Evolutionary conservation across 2,888 invertebrate species (phyloP).

Genomic region (Phragmatobia fuliginosa): DNA sequence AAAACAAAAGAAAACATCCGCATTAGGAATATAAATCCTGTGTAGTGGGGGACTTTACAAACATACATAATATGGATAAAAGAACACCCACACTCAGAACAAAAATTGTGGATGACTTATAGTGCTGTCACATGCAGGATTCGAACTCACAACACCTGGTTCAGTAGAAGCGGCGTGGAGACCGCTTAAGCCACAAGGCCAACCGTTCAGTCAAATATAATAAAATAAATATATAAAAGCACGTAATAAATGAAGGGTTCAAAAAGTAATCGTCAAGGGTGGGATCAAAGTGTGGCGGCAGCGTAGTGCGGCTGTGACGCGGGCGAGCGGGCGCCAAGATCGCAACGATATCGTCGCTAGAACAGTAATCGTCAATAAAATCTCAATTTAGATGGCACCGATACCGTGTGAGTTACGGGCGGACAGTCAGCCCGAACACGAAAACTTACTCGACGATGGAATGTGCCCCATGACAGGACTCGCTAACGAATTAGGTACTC

Average conservation of each 20-base stretch:
- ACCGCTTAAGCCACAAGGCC: too few species aligned
- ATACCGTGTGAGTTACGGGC: conserved; percentile 85
- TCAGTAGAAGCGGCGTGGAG: too few species aligned
- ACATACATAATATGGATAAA: too few species aligned
- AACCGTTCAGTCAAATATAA: too few species aligned
- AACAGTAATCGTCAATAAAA: conserved; percentile 87
- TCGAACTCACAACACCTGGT: too few species aligned
- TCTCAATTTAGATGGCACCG: conserved; percentile 86
- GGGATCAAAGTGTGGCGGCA: conserved; percentile 67
- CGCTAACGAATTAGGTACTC: conserved; percentile 83
- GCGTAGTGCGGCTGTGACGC: conserved; percentile 64
- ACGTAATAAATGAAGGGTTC: conserved; percentile 50
- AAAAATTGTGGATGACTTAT: too few species aligned
- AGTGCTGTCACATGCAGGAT: too few species aligned
- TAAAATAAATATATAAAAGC: conserved; percentile 28
- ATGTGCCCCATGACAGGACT: conserved; percentile 81
- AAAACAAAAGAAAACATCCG: too few species aligned
- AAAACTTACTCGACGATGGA: conserved; percentile 85
- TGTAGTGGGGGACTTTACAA: too few species aligned
- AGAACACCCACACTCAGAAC: too few species aligned
- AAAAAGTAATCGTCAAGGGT: conserved; percentile 49
- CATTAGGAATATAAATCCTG: too few species aligned
- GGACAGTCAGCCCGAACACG: conserved; percentile 80
- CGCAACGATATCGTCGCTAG: conserved; percentile 85
- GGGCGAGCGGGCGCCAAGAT: conserved; percentile 84